Evolutionary conservation across 2,113 vertebrate species (phyloP).

Genomic region (Centropus bengalensis): DNA sequence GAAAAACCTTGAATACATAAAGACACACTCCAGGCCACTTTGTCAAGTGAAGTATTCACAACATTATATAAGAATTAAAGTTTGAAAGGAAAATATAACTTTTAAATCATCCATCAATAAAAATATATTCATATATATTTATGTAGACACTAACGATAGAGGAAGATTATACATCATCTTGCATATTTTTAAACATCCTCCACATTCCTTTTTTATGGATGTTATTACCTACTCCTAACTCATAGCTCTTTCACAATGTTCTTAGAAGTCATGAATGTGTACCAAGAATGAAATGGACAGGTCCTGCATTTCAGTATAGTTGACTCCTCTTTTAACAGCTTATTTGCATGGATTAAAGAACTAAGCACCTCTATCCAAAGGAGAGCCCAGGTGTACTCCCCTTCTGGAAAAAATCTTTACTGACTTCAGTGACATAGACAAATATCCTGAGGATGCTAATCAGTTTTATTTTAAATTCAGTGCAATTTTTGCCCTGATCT

Average conservation of each 20-base stretch:
- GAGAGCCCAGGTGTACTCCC: background rate
- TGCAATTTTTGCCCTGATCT: background rate
- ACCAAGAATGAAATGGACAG: background rate
- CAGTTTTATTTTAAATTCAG: background rate
- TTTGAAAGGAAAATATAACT: slow-evolving; percentile 41
- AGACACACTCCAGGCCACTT: background rate
- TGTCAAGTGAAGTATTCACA: background rate
- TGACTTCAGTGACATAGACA: background rate
- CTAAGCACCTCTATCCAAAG: background rate
- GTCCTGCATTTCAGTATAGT: background rate
- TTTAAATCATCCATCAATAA: slow-evolving; percentile 33
- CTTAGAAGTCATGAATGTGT: background rate
- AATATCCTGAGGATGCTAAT: background rate
- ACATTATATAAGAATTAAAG: background rate
- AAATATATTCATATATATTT: slow-evolving; percentile 55
- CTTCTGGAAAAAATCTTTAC: background rate
- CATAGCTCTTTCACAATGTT: background rate
- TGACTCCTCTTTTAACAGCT: background rate
- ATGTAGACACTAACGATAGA: slow-evolving; percentile 29
- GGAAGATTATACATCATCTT: slow-evolving; percentile 39
- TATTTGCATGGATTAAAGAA: background rate
- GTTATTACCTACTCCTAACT: background rate
- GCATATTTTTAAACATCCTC: slow-evolving; percentile 47
- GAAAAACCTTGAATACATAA: background rate
- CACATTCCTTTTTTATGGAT: slow-evolving; percentile 36